Evolutionary conservation across 2,888 invertebrate species (phyloP).

Genomic region (Drosophila stalkeri): DNA sequence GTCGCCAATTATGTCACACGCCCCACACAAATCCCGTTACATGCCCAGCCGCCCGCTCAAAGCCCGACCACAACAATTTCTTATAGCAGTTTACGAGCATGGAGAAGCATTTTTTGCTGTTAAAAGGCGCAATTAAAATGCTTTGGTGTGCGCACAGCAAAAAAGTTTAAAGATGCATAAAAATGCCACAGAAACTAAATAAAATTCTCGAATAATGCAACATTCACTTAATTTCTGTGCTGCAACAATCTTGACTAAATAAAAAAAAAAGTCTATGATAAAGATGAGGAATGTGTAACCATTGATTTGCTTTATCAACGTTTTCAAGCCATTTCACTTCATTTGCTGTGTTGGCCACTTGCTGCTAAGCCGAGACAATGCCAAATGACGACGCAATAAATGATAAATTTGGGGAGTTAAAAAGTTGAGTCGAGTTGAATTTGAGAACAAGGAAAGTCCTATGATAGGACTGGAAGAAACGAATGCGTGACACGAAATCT

Average conservation of each 20-base stretch:
- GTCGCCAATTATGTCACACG: slow-evolving; percentile 64
- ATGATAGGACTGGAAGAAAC: not conserved
- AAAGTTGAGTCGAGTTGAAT: slow-evolving; percentile 22
- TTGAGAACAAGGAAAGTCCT: not conserved
- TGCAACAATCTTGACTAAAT: slow-evolving; percentile 10
- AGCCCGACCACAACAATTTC: slow-evolving; percentile 53
- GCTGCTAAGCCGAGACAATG: slow-evolving; percentile 54
- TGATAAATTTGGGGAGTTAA: slow-evolving; percentile 38
- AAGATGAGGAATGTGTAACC: slow-evolving; percentile 18
- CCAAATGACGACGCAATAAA: slow-evolving; percentile 64
- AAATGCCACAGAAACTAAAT: slow-evolving; percentile 18
- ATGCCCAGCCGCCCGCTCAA: not conserved
- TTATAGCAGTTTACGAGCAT: slow-evolving; percentile 68
- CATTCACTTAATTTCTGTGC: slow-evolving; percentile 17
- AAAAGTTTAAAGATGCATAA: slow-evolving; percentile 22
- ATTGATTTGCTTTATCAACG: slow-evolving; percentile 75
- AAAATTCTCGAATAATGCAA: slow-evolving; percentile 17
- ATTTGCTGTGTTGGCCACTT: slow-evolving; percentile 60
- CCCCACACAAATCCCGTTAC: slow-evolving; percentile 1
- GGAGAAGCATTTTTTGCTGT: slow-evolving; percentile 33
- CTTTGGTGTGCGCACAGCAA: slow-evolving; percentile 8
- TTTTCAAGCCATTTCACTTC: slow-evolving; percentile 76
- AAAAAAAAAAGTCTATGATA: not conserved
- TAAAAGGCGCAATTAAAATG: slow-evolving; percentile 33
- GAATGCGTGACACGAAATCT: slow-evolving; percentile 6